Conservation (phyloP, 2,888 invertebrate species). For the Lasioglossum figueresi region DNA sequence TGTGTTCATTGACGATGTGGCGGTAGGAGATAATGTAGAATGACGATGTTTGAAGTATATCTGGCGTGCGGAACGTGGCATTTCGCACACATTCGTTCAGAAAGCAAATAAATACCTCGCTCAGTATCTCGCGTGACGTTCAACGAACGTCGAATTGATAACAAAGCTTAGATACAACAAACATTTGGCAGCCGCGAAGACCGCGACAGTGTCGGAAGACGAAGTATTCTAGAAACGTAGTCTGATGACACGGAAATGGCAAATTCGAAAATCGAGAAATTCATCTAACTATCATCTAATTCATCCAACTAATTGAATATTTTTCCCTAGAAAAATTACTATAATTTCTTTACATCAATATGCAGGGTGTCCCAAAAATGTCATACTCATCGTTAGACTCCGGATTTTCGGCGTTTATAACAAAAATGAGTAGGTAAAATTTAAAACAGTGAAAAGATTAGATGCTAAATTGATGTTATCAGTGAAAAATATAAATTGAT, state of each 20-base stretch:
- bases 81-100: conserved; percentile 7
- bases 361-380: too few relatives aligned
- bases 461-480: too few relatives aligned
- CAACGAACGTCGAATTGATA: background rate
- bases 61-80: conserved; percentile 2
- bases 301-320: background rate
- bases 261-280: background rate
- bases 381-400: too few relatives aligned
- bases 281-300: too few relatives aligned
- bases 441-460: too few relatives aligned
- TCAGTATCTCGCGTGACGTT: conserved; percentile 3
- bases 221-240: background rate
- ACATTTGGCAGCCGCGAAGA: background rate
- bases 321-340: background rate
- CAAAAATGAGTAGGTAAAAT: too few relatives aligned
- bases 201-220: background rate
- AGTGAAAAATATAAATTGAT: too few relatives aligned
- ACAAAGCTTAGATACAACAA: conserved; percentile 11
- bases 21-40: background rate
- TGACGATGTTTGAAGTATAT: conserved; percentile 1
- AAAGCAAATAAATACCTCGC: conserved; percentile 4
- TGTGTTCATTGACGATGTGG: background rate
- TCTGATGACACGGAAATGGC: background rate
- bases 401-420: too few relatives aligned
- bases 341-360: too few relatives aligned